phyloP scores from a whole-genome alignment of 2,113 vertebrate genomes.

The Clinocottus analis region DNA sequence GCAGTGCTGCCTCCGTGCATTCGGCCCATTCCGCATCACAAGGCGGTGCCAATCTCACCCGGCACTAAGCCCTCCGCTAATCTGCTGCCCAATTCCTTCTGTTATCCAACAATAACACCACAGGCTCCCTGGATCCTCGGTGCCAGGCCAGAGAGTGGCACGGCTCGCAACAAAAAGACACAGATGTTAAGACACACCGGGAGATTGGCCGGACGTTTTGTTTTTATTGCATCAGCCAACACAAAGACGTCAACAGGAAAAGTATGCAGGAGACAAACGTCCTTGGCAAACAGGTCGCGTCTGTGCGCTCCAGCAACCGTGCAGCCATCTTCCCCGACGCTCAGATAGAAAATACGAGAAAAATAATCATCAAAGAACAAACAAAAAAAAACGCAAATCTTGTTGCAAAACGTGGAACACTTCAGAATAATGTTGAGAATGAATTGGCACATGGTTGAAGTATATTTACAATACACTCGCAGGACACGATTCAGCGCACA shows the following conservation, averaged over 20 bases:
- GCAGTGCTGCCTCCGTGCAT: conserved; percentile 30
- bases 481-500: conserved; percentile 30
- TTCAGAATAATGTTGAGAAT: conserved; percentile 47
- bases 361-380: no score
- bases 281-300: conserved; percentile 39
- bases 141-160: conserved; percentile 36
- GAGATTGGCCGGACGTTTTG: conserved; percentile 45
- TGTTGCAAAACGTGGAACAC: conserved; percentile 63
- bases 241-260: conserved; percentile 67
- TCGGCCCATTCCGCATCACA: conserved; percentile 51
- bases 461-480: conserved; percentile 73
- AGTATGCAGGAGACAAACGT: conserved; percentile 36
- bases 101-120: conserved; percentile 65
- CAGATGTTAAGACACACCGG: conserved; percentile 64
- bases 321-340: conserved; percentile 39
- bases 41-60: conserved; percentile 48
- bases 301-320: conserved; percentile 31
- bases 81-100: conserved; percentile 71
- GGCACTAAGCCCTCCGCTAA: conserved; percentile 62
- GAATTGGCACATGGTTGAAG: conserved; percentile 49
- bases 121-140: conserved; percentile 56
- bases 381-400: conserved; percentile 45
- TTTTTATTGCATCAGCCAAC: conserved; percentile 75
- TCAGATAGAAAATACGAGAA: conserved; percentile 59
- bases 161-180: conserved; percentile 46